Base-by-base conservation (phyloP, 2,113 vertebrate species). In the Campylomormyrus tamandua region DNA sequence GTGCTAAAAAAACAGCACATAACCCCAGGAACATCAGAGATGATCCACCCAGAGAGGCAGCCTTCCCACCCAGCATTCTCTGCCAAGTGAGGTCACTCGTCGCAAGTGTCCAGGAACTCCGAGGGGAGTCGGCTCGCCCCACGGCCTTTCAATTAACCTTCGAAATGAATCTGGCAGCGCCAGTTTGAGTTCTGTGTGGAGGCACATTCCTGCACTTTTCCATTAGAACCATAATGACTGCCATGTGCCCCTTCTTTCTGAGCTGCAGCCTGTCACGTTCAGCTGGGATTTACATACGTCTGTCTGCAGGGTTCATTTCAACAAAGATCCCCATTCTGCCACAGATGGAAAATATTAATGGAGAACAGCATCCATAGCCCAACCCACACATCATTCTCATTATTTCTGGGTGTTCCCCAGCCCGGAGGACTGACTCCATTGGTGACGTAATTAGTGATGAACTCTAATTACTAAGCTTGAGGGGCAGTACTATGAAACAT, bases 371-470 rank as follows among this genome's bases (percentile, higher is more conserved):
- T 80, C 35, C 35, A 6, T 80, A 80, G 3, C 50, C 13, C 48
- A 56, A 48, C 27, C 85, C 85, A 27, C 85, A 87, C n/a, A 27
- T 56, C n/a, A 53, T 53, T 53, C 50, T 27, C 85, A 87, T 87
- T 87, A 87, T 52, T 53, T 87, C 50, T 35, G n/a, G 19, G 85
- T 35, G 27, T 87, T 39, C 31, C 85, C 24, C 7, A 83, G 21
- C 42, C 42, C 2, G 0, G 42, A 46, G 17, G 45, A 83, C 80
- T 48, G 49, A 87, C 49, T 52, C 11, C 50, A 19, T n/a, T 53
- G 85, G 83, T 53, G 85, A 87, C 50, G 48, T 39, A 56, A 87
- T 87, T 87, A 87, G 50, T 8, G 27, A 56, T 87, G 50, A 35
- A 39, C n/a, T 31, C 84, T 52, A 50, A 48, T 52, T 50, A 27